Evolutionary conservation across 2,888 invertebrate genomes (phyloP), one percentile per base, ranked within the genome.

Genomic region (Pyrocoelia pectoralis): DNA sequence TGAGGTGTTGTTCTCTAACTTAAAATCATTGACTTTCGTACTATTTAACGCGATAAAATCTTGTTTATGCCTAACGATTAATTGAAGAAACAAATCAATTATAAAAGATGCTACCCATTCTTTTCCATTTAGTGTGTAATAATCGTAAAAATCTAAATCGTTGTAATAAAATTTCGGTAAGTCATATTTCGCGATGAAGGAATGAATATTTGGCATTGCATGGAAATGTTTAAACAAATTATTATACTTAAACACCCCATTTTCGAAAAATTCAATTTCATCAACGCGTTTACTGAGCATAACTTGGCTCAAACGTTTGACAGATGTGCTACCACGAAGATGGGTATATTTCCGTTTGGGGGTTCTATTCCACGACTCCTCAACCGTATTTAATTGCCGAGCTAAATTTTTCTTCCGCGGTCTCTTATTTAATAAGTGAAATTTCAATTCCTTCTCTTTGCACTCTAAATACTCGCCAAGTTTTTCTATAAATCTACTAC

Each of bases 131-230:
- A 33, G 33, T n/a, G 33, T 33, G n/a, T 10, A 46, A 46, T 17
- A 46, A 46, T 46, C 46, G 46, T n/a, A n/a, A 17, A 14, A 43
- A 15, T 43, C 43, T 43, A 43, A 43, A 43, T 43, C 46, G 1
- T 17, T 17, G 18, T 46, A 46, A 17, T 46, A 18, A 46, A 17
- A 17, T 2, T 46, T 46, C 9, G 15, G 17, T 10, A 17, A 46
- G 10, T 18, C n/a, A 46, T 46, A 46, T 46, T 18, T 46, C 2
- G n/a, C 17, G 5, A 17, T 15, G 18, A 6, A 46, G 17, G 10
- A 5, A 46, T 46, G 33, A 33, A 33, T 17, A 17, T 46, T 17
- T 17, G 10, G 10, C 9, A 17, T 18, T 4, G 33, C 2, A 33
- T n/a, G 8, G n/a, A 10, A 3, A 18, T 18, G 10, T 15, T 17